Evolutionary conservation across 2,888 invertebrate genomes (phyloP), one percentile per base, ranked within the genome.

Genomic region (Acanthosepion lycidas): DNA sequence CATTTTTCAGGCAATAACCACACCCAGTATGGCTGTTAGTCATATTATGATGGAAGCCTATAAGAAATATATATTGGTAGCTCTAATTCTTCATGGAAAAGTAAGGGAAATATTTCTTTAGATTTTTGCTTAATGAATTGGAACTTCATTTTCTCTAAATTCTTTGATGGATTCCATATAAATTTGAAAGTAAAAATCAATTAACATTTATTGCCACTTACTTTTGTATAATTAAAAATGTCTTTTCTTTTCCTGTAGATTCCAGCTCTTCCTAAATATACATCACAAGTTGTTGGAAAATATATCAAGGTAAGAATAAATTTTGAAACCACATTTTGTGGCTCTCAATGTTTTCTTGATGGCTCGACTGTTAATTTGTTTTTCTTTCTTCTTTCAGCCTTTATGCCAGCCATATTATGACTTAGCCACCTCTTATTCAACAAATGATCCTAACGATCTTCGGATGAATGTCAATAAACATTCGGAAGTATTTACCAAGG

Each of bases 41-140:
- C 99, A 99, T 97, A 99, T 99, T 95, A 99, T 99, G 99, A 98
- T 99, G 95, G 99, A 99, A 98, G 98, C 99, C 28, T 99, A 99
- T 97, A 99, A 99, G 98, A 99, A 99, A 97, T 99, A 98, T 97
- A 98, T 99, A 96, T 98, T 99, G 96, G 98, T 99, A 91, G 99
- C 99, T 91, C 98, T 99, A 95, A 98, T 99, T 97, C 98, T 99
- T 95, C 98, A 99, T 97, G 99, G 99, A 97, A 99, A 99, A 98
- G 98, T 99, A 95, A 95, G 96, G 92, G 33, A 28, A 33, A 94
- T 33, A 93, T 49, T 33, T 8, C 26, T 94, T 49, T 20, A 8
- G 26, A 51, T 94, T 93, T 42, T 15, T 64, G 15, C 18, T 26
- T 23, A 23, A 59, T 59, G 59, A 20, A 59, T 59, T 59, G 20